phyloP scores from a whole-genome alignment of 2,888 invertebrate species.

The Volucella zonaria region DNA sequence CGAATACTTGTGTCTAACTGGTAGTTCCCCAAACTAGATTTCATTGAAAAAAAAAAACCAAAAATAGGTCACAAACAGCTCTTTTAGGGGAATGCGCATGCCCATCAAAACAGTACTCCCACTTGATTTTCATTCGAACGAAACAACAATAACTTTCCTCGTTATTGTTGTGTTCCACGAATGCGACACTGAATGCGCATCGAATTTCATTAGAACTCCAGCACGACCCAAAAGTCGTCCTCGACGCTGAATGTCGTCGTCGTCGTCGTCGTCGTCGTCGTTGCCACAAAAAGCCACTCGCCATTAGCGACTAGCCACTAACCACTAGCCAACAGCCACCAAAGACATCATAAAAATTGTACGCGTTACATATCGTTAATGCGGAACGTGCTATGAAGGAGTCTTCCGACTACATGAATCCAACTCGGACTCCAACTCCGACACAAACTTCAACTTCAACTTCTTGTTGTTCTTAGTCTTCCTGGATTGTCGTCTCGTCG shows the following conservation, averaged over 20 bases:
- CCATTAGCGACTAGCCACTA: no score
- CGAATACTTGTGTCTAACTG: no score
- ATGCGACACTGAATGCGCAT: conserved; percentile 45
- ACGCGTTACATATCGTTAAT: conserved; percentile 32
- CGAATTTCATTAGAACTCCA: conserved; percentile 49
- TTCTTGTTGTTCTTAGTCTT: conserved; percentile 11
- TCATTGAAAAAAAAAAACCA: no score
- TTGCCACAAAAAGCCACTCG: conserved; percentile 31
- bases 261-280: neutral
- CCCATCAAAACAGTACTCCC: no score
- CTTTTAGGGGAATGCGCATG: no score
- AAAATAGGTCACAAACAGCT: no score
- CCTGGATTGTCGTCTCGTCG: neutral
- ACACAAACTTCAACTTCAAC: conserved; percentile 12
- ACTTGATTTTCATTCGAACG: no score
- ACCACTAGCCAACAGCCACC: conserved; percentile 9
- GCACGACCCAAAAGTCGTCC: neutral
- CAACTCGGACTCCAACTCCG: neutral
- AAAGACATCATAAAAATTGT: conserved; percentile 43
- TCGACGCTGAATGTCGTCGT: neutral
- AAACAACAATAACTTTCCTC: no score
- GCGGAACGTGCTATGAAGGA: conserved; percentile 41
- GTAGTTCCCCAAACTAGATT: no score
- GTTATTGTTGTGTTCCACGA: conserved; percentile 37
- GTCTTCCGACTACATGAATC: conserved; percentile 2